These are phyloP conservation scores for Podarcis siculus DNA, from an alignment of 2,797 vertebrate species.

Conservation along the genomic window DNA sequence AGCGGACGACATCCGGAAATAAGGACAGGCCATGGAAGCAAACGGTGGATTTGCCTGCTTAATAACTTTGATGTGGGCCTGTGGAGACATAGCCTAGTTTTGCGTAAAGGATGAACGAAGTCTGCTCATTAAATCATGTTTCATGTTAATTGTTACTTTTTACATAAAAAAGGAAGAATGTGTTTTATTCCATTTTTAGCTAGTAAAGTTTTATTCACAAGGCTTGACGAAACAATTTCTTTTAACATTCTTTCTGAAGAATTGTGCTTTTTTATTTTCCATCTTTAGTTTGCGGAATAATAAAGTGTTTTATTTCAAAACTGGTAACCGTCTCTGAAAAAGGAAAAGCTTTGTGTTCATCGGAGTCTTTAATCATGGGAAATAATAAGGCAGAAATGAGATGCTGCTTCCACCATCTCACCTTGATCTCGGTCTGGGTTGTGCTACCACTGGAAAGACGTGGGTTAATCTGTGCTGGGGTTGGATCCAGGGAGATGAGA, in stretches of 20 bases:
- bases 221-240: slow-evolving; percentile 44
- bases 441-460: not conserved
- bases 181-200: slow-evolving; percentile 57
- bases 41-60: slow-evolving; percentile 65
- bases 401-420: not conserved
- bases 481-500: not conserved
- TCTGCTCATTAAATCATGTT: slow-evolving; percentile 62
- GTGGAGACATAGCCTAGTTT: slow-evolving; percentile 72
- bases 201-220: slow-evolving; percentile 51
- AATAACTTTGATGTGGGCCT: slow-evolving; percentile 70
- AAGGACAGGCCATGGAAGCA: slow-evolving; percentile 66
- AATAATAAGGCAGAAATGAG: slow-evolving; percentile 4
- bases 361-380: not conserved
- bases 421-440: no score
- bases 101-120: slow-evolving; percentile 67
- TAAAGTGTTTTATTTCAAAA: slow-evolving; percentile 66
- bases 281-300: slow-evolving; percentile 59
- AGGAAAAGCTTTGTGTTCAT: slow-evolving; percentile 4
- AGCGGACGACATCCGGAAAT: slow-evolving; percentile 87
- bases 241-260: slow-evolving; percentile 58
- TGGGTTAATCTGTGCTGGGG: not conserved
- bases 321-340: not conserved
- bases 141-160: slow-evolving; percentile 23
- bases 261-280: slow-evolving; percentile 60
- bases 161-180: not conserved